phyloP scores from a whole-genome alignment of 2,113 vertebrate species.

The Pelmatolapia mariae region DNA sequence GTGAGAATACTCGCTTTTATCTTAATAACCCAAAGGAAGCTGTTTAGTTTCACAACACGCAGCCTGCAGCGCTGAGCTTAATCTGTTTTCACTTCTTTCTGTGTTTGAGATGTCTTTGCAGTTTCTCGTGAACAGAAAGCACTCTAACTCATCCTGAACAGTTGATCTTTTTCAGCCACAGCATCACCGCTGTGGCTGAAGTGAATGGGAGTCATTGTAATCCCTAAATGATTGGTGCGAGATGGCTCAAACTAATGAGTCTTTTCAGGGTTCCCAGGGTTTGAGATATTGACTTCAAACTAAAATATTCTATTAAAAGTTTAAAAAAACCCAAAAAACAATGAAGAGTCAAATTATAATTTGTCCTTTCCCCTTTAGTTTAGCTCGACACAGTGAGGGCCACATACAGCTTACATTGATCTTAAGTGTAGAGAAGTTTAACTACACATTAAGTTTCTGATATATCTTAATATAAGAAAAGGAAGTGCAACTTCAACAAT shows the following conservation, averaged over 20 bases:
- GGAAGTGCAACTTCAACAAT: too few species aligned
- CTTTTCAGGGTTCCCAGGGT: not conserved
- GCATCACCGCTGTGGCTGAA: not conserved
- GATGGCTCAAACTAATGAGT: not conserved
- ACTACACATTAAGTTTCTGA: not conserved
- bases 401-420: not conserved
- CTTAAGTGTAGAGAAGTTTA: not conserved
- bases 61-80: not conserved
- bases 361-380: not conserved
- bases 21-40: not conserved
- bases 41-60: not conserved
- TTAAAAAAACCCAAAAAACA: not conserved
- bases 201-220: not conserved
- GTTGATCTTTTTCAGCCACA: not conserved
- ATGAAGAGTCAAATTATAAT: not conserved
- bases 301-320: not conserved
- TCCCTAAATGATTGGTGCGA: not conserved
- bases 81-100: not conserved
- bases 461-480: too few species aligned
- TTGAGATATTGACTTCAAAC: not conserved
- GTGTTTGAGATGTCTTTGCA: not conserved
- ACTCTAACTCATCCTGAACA: not conserved
- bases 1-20: not conserved
- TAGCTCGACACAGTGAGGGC: not conserved
- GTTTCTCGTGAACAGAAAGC: not conserved